Conservation (phyloP, 2,113 vertebrate species). For the Dermatemys mawii region DNA sequence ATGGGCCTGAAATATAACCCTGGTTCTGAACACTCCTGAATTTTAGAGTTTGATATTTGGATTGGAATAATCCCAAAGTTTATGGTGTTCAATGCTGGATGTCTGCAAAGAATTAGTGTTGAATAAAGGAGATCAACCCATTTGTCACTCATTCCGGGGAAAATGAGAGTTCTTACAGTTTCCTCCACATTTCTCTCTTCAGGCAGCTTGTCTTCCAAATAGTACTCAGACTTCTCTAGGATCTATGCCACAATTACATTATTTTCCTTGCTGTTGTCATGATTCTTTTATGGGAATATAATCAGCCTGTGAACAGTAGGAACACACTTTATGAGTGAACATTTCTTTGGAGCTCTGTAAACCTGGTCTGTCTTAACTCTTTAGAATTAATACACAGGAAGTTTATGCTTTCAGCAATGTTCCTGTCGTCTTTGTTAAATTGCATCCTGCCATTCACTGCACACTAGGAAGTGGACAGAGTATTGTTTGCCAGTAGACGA, state of each 20-base stretch:
- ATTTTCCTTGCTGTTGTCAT: neutral
- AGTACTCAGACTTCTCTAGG: rapidly evolving
- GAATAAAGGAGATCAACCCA: neutral
- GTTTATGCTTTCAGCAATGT: neutral
- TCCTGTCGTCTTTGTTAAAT: conserved; percentile 4
- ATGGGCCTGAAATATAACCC: neutral
- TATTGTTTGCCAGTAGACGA: neutral
- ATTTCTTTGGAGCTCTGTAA: neutral
- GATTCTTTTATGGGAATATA: neutral
- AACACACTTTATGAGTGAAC: neutral
- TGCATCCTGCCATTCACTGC: conserved; percentile 13
- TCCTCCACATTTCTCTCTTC: neutral
- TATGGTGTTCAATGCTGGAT: neutral
- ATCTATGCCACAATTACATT: neutral
- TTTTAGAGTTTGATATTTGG: neutral
- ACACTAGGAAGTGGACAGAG: neutral
- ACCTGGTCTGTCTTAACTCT: neutral
- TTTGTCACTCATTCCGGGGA: neutral
- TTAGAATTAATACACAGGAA: neutral
- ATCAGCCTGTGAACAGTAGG: neutral
- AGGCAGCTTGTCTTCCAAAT: conserved; percentile 12
- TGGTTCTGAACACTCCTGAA: neutral
- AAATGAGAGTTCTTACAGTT: neutral
- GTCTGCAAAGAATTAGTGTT: conserved; percentile 6
- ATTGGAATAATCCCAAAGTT: neutral